A percentile compares a stretch with the other conserved stretches of the same genome.
Evolutionary conservation across 2,113 vertebrate genomes (phyloP).

Genomic region (Bufo bufo): DNA sequence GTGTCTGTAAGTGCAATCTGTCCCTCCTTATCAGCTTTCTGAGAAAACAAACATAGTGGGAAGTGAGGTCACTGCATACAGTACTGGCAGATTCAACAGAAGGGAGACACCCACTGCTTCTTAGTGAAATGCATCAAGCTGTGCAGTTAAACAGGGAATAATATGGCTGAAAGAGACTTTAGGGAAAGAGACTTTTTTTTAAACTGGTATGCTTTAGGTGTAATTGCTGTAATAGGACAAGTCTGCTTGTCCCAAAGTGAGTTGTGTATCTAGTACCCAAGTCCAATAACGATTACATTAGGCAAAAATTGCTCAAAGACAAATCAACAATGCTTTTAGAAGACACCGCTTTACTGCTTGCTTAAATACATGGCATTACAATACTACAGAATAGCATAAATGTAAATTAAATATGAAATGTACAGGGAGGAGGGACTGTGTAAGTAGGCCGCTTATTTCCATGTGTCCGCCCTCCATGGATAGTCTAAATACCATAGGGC

Average conservation of each 20-base stretch:
- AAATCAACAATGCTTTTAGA: background rate
- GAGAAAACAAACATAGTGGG: too few species aligned
- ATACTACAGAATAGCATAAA: background rate
- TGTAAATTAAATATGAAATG: background rate
- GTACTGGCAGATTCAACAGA: too few species aligned
- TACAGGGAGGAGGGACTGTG: background rate
- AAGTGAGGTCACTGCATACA: too few species aligned
- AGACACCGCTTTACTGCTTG: background rate
- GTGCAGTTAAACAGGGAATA: too few species aligned
- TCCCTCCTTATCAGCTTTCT: too few species aligned
- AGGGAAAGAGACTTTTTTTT: too few species aligned
- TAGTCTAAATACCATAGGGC: slow-evolving; percentile 71
- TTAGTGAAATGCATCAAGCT: too few species aligned
- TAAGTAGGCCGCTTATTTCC: background rate
- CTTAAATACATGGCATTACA: background rate
- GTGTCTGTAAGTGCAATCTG: too few species aligned
- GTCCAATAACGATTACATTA: background rate
- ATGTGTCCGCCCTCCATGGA: slow-evolving; percentile 65
- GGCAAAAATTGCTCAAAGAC: background rate
- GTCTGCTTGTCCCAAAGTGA: background rate
- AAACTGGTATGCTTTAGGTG: too few species aligned
- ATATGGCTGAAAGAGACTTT: too few species aligned
- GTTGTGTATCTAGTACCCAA: background rate
- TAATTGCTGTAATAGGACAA: background rate
- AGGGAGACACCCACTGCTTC: too few species aligned